phyloP scores from a whole-genome alignment of 2,113 vertebrate genomes.

The Psephotus haematonotus region DNA sequence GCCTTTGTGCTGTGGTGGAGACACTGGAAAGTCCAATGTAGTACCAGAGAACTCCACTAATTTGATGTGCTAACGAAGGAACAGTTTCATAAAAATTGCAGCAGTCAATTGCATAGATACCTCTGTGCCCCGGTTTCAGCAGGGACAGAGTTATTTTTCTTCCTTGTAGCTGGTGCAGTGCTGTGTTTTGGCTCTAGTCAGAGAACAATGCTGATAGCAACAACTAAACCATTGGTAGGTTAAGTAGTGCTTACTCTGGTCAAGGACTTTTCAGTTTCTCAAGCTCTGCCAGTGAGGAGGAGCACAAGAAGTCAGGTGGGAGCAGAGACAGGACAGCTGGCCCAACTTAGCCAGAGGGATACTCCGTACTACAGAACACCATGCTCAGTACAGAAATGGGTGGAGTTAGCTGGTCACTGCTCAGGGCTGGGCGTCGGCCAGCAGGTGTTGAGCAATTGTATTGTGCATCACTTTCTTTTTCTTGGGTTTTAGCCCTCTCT shows the following conservation, averaged over 20 bases:
- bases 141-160: no score
- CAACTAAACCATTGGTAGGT: no score
- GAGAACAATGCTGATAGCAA: no score
- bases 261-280: no score
- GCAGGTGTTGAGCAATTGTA: neutral
- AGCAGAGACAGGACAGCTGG: no score
- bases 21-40: neutral
- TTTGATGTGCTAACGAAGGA: neutral
- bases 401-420: neutral
- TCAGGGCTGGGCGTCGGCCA: no score
- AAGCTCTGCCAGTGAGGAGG: no score
- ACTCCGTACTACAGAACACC: neutral
- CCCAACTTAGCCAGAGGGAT: neutral
- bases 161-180: no score
- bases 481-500: neutral
- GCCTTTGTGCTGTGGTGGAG: neutral
- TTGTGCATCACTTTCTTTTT: neutral
- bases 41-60: neutral
- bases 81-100: neutral
- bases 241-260: no score
- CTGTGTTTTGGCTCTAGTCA: no score
- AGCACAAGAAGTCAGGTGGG: no score
- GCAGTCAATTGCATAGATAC: accelerated
- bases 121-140: neutral
- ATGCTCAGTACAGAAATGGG: neutral